Base-by-base conservation (phyloP, 2,797 vertebrate genomes). In the Eulemur coronatus region DNA sequence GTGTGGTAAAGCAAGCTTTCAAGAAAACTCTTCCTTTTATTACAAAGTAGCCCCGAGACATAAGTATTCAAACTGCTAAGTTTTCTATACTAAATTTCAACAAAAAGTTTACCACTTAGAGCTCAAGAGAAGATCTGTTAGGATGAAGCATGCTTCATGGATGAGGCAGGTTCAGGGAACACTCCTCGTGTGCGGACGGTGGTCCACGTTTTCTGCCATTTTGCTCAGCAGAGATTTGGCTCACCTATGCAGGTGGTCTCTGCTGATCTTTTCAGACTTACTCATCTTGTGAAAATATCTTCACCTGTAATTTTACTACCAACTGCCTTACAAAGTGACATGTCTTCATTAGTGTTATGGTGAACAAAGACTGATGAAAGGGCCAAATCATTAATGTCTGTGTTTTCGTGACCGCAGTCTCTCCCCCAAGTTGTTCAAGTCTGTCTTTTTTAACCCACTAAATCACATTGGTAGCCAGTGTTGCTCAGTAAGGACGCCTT, bases 11-110 rank as follows among this genome's bases (percentile, higher is more conserved):
- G 76, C 26, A 65, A 79, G 20, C 48, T 78, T 82, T 82, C 80
- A 67, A 43, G 50, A 80, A n/a, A 90, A 73, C 41, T 86, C 94
- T 72, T 67, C 41, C 43, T 89, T 75, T 90, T 82, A 78, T 79
- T 67, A n/a, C 61, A 95, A 93, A 63, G 46, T 92, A 20, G 50
- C 33, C 55, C 55, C 26, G 59, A 86, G 46, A 85, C 52, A 94
- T 55, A 86, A 72, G 7, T 67, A 73, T 79, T 73, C 41, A 94
- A 30, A 79, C 24, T 69, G 69, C 57, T 89, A 69, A 78, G 33
- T 57, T 95, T 93, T 95, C 84, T 61, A 41, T 55, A 69, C 26
- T 69, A 72, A 67, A 79, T 75, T 79, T 76, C 1, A 4, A 35
- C 46, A 2, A 61, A 70, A 81, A 75, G 15, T 72, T 89, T 76